Conservation (phyloP, 2,888 invertebrate species). For the Coremacera marginata region DNA sequence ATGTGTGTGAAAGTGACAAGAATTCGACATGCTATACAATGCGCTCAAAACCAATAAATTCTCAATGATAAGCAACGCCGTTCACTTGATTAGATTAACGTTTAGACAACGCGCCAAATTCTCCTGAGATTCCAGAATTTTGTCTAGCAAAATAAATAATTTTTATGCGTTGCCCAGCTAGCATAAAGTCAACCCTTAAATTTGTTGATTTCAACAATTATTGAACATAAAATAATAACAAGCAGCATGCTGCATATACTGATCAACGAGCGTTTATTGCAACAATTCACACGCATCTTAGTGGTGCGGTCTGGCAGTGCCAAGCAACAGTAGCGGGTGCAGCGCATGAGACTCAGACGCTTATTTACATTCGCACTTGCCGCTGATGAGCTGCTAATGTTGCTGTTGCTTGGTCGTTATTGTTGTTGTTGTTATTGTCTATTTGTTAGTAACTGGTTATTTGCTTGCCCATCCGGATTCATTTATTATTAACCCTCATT, state of each 20-base stretch:
- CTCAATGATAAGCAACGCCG: not conserved
- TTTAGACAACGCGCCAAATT: not conserved
- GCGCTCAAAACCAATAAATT: conserved; percentile 4
- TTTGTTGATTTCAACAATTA: not conserved
- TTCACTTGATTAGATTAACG: not conserved
- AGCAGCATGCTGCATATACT: not conserved
- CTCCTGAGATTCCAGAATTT: not conserved
- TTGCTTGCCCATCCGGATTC: not conserved
- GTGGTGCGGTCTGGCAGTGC: conserved; percentile 1
- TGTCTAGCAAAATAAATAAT: not conserved
- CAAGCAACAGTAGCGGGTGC: not conserved
- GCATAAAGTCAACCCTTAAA: conserved; percentile 18
- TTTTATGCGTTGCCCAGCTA: not conserved
- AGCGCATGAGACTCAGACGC: not conserved
- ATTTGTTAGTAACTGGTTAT: not conserved
- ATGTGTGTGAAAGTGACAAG: conserved; percentile 7
- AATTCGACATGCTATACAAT: not conserved
- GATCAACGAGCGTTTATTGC: not conserved
- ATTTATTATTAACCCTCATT: conserved; percentile 31
- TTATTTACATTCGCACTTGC: conserved; percentile 35
- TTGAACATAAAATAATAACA: conserved; percentile 11
- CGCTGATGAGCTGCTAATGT: conserved; percentile 33
- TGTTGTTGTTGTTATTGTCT: conserved; percentile 14
- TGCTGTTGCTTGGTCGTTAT: conserved; percentile 19
- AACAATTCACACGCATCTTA: conserved; percentile 22